Conservation (phyloP, 2,888 invertebrate genomes). For the Agonopterix arenella region DNA sequence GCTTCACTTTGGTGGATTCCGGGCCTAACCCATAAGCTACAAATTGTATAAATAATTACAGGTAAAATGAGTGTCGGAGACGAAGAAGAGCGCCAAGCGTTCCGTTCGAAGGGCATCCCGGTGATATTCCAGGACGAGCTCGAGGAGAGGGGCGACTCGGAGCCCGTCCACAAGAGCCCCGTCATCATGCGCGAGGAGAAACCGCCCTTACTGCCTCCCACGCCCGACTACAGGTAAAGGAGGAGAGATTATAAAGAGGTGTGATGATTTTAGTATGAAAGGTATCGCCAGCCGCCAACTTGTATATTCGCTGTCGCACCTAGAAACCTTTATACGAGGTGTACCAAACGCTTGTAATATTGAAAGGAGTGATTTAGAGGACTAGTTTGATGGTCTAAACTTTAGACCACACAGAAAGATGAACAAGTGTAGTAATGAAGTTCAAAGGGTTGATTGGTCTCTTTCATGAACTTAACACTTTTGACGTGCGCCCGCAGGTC, state of each 20-base stretch:
- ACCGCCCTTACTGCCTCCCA: slow-evolving; percentile 91
- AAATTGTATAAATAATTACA: slow-evolving; percentile 29
- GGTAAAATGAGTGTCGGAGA: slow-evolving; percentile 84
- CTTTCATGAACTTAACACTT: background rate
- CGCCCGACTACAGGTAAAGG: slow-evolving; percentile 77
- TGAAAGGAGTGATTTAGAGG: no score
- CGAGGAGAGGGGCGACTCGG: slow-evolving; percentile 93
- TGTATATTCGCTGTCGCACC: no score
- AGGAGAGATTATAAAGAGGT: no score
- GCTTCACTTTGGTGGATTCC: no score
- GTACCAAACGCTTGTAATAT: no score
- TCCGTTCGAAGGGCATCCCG: slow-evolving; percentile 91
- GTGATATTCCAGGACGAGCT: slow-evolving; percentile 98
- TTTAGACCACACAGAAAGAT: no score
- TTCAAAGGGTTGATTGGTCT: no score
- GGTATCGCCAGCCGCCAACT: no score
- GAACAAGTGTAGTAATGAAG: no score
- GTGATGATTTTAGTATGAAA: background rate
- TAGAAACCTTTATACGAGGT: no score
- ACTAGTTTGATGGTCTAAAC: no score
- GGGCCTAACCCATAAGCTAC: background rate
- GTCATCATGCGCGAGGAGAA: slow-evolving; percentile 97
- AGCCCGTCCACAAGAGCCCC: slow-evolving; percentile 92
- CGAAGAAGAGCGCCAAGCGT: slow-evolving; percentile 89
- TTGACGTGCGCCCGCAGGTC: background rate